Evolutionary conservation across 2,888 invertebrate species (phyloP), one percentile per base, ranked within the genome.

Genomic region (Pheosia gnoma): DNA sequence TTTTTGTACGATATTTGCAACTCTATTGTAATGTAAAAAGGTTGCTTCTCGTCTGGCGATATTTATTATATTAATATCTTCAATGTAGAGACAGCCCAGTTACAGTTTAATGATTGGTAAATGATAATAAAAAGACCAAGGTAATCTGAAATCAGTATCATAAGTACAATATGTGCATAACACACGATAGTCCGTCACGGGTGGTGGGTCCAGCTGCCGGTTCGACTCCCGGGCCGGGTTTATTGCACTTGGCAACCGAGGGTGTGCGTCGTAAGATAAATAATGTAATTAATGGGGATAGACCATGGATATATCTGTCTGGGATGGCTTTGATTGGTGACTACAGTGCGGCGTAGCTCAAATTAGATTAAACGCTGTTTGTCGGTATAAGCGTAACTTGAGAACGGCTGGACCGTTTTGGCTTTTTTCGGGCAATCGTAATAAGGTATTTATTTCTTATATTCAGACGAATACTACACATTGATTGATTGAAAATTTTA

Each of bases 161-260:
- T 25, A 45, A 8, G 57, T 57, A 25, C 45, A 36, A 57, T 43
- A 57, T 43, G 56, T 56, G 13, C 55, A 60, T 58, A 59, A 59
- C 59, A 59, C 58, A 62, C 59, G 36, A 39, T 47, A 59, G 37
- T 25, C 39, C 66, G 74, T 74, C 74, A 74, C 70, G 75, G 55
- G 45, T 37, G 11, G n/a, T 65, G 65, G 8, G 36, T 43, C 52
- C 69, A 74, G 66, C 62, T 74, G 68, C 58, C 59, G 55, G 47
- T 58, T 58, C 58, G 61, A 55, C 55, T 58, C 61, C 55, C 45
- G 37, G 49, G 25, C 37, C 9, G 59, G 53, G 72, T 73, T 76
- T 74, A 74, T 66, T 77, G 75, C 77, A 71, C 75, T 68, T 66
- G 52, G 63, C 54, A 68, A 65, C 66, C 37, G 65, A 63, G 68